Base-by-base conservation (phyloP, 2,888 invertebrate species). In the Seira ritae region DNA sequence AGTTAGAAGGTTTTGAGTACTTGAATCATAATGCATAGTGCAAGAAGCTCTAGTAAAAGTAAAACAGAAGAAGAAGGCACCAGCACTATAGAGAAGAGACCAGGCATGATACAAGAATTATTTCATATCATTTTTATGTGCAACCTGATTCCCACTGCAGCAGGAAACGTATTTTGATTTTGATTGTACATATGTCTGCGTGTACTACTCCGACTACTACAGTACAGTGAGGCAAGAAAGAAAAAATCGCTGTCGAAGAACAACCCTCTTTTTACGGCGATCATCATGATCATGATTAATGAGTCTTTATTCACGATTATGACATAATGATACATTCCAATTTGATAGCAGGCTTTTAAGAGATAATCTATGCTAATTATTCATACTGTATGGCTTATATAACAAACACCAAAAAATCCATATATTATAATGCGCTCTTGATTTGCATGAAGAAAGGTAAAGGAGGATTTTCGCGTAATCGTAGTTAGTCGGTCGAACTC, bases 131-230 rank as follows among this genome's bases (percentile, higher is more conserved):
- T 55, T 55, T 55, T 55, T 55, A 55, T 12, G 55, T 42, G 17
- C 70, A 80, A 80, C 80, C 80, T 17, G 42, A 68, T 80, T 80
- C 80, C 66, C 80, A 80, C 75, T 55, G 24, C 46, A 75, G 42
- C 70, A 80, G 80, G 80, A 80, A 80, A 70, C 46, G 66, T n/a
- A 20, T 15, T 31, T 8, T 31, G 31, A 31, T 31, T 31, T 8
- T 4, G 55, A 55, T 50, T 71, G 8, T 50, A 19, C 37, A 37
- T 15, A 31, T 37, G 37, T 37, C n/a, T n/a, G n/a, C n/a, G 31
- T 31, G 2, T 31, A 31, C 31, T 31, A 31, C 8, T 31, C 31
- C 2, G 31, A 31, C 31, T 31, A 31, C 31, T 31, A 31, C 31
- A n/a, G n/a, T n/a, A n/a, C n/a, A n/a, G n/a, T n/a, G n/a, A n/a